Base-by-base conservation (phyloP, 2,113 vertebrate genomes). In the Stictonetta naevosa region DNA sequence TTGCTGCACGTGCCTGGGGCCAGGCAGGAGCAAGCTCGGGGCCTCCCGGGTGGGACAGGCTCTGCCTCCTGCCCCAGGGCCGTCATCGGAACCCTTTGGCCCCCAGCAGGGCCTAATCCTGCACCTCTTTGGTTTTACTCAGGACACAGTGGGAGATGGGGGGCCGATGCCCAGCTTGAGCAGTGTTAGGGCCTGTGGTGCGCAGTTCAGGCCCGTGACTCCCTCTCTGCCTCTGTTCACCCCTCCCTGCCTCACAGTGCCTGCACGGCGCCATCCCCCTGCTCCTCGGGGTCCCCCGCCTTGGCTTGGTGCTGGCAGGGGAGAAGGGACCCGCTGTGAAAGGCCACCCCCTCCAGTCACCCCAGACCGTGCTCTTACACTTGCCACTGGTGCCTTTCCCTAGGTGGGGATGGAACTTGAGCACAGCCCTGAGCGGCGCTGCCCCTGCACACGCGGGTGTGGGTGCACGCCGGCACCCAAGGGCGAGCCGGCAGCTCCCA, bases 1-100 rank as follows among this genome's bases (percentile, higher is more conserved):
- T 26, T 1, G 1, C 85, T 8, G 18, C 11, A 4, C 0, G 2
- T 15, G 31, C 38, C 44, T 4, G 31, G 38, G 44, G 22, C 29
- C 34, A 6, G 40, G 48, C 62, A 60, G 60, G 52, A 90, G 73
- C 0, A 0, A 53, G 36, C 21, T 33, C 0, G 0, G 31, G 53
- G 44, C 73, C 5, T 7, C 7, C 8, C 14, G 66, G 31, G 38
- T 19, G 58, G 79, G n/a, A 40, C 21, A 21, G 18, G 34, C 36
- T 53, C 71, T 85, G 63, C 34, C 34, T 63, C 58, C 60, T 31
- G n/a, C 58, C 48, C 19, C 69, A 60, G 68, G 4, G 0, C 46
- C 42, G 12, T n/a, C 62, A 11, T 22, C 2, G 0, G 60, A 63
- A 8, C 22, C 62, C 69, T 74, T 31, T n/a, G 13, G 11, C 48